A percentile compares a stretch with the other conserved stretches of the same genome.
Conservation (phyloP, 2,113 vertebrate genomes). For the Procavia capensis region DNA sequence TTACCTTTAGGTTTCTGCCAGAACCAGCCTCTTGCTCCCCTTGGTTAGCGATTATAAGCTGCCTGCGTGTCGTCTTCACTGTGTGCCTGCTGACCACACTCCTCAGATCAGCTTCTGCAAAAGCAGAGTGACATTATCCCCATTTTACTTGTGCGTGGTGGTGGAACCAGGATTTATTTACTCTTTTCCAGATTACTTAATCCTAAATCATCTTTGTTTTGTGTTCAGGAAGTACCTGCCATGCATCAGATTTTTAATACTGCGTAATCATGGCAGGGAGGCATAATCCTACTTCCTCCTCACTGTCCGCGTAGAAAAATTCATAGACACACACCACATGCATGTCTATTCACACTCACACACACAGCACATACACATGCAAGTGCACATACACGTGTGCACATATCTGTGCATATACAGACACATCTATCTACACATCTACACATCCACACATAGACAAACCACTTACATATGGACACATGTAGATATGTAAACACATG, state of each 20-base stretch:
- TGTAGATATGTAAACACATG: neutral
- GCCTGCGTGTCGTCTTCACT: no score
- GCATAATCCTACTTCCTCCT: neutral
- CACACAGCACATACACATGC: neutral
- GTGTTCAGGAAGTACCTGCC: neutral
- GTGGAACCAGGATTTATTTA: neutral
- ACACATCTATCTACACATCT: neutral
- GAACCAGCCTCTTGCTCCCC: neutral
- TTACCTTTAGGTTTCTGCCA: neutral
- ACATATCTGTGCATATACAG: neutral
- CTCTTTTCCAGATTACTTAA: neutral
- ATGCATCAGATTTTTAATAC: neutral
- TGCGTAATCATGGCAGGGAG: rapidly evolving
- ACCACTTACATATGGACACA: neutral
- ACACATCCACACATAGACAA: neutral
- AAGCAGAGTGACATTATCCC: neutral
- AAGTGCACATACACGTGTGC: neutral
- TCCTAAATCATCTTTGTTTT: neutral
- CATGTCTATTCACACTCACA: neutral
- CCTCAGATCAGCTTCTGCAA: neutral
- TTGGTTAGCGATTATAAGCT: neutral
- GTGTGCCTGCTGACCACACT: rapidly evolving
- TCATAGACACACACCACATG: neutral
- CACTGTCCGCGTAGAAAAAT: neutral
- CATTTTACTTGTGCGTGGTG: no score